phyloP scores from a whole-genome alignment of 2,113 vertebrate genomes.

The Pyrgilauda ruficollis region DNA sequence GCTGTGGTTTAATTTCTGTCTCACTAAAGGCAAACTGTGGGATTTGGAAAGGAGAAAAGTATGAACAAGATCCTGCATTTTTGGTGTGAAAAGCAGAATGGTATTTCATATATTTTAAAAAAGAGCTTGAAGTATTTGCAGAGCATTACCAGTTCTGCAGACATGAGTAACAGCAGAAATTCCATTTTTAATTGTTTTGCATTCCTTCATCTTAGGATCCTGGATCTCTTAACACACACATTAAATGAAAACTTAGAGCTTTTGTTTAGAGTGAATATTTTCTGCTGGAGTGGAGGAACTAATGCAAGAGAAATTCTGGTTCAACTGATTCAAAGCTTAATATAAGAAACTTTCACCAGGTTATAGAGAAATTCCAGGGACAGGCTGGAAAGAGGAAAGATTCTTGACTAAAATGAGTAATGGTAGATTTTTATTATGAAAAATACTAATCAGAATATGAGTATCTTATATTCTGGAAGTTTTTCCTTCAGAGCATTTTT shows the following conservation, averaged over 20 bases:
- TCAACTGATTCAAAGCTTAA: not conserved
- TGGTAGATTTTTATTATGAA: not conserved
- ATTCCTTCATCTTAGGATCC: conserved; percentile 39
- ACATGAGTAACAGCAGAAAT: conserved; percentile 25
- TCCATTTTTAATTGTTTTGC: conserved; percentile 50
- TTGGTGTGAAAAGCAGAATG: conserved; percentile 10
- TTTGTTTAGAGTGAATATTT: not conserved
- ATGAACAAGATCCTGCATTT: not conserved
- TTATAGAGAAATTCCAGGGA: not conserved
- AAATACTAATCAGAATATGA: not conserved
- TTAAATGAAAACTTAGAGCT: not conserved
- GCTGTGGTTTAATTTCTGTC: conserved; percentile 44
- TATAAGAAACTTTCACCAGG: not conserved
- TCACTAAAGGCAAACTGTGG: conserved; percentile 26
- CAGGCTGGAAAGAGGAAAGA: not conserved
- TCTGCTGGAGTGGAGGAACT: not conserved
- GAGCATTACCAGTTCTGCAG: not conserved
- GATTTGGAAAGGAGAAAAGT: not conserved
- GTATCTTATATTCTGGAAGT: not conserved
- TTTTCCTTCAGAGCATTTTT: not conserved
- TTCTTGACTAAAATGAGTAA: not conserved
- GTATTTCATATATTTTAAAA: conserved; percentile 21
- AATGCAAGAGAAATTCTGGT: not conserved
- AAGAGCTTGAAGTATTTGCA: conserved; percentile 30
- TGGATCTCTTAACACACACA: not conserved